Evolutionary conservation across 2,113 vertebrate species (phyloP), one percentile per base, ranked within the genome.

Genomic region (Enhydra lutris): DNA sequence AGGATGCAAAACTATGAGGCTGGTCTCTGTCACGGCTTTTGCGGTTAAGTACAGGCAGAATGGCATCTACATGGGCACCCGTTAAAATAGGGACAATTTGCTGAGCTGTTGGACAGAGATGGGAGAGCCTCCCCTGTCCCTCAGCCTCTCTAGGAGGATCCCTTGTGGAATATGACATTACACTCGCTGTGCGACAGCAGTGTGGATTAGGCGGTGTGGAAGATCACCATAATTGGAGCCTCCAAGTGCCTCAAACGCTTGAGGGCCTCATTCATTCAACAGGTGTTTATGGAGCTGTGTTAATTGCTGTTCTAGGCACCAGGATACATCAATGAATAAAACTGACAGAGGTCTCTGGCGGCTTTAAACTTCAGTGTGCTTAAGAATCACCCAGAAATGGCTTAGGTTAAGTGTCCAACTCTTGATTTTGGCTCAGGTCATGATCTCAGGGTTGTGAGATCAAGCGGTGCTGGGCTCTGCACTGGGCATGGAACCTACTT

Each of bases 251-350:
- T 61, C 17, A 74, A 39, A 45, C 78, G 26, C 39, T 57, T 45
- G 63, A n/a, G 76, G 67, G 59, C 47, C 76, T 85, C 55, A 39
- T 81, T 95, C 69, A 94, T 91, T 96, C 61, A 71, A 52, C 39
- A 89, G 45, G 61, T 71, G 45, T 92, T 87, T 95, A 42, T 39
- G 55, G 73, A 97, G 36, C 34, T 92, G 47, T 63, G 95, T 45
- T 65, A 45, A 50, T 52, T 69, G 71, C 89, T 55, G 4, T 73
- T 87, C 26, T 52, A 80, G 34, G 85, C 63, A 63, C 82, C 78
- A 34, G 29, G 83, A 80, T 74, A 50, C 71, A 71, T 84, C 59
- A 26, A 0, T 84, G 65, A 89, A 26, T 91, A 39, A 89, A 74
- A 89, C 45, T 94, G 79, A 78, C 52, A 59, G 74, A 52, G 17